phyloP scores from a whole-genome alignment of 2,797 vertebrate genomes.

The Gobio occitaniae region DNA sequence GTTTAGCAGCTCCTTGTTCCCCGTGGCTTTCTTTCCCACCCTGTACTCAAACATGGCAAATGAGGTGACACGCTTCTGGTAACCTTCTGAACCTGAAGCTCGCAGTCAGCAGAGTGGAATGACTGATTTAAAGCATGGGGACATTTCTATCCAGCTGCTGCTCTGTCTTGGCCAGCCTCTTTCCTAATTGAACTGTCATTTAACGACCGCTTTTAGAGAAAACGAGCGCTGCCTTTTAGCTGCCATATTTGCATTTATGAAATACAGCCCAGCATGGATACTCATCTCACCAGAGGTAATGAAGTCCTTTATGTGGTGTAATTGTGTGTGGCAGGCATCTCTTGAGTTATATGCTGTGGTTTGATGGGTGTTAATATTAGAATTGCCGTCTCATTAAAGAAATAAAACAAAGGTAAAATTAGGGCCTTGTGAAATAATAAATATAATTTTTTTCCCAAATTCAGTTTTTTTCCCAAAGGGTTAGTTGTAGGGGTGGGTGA shows the following conservation, averaged over 20 bases:
- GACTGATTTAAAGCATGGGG: slow-evolving; percentile 66
- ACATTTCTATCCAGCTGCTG: slow-evolving; percentile 63
- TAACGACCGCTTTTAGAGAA: slow-evolving; percentile 60
- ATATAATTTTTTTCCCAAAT: neutral
- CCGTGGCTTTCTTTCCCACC: neutral
- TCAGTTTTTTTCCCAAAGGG: too few relatives aligned
- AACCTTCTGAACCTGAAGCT: slow-evolving; percentile 18
- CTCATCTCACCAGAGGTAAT: slow-evolving; percentile 67
- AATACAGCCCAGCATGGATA: slow-evolving; percentile 58
- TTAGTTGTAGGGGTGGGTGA: too few relatives aligned
- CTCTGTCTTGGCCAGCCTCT: slow-evolving; percentile 48
- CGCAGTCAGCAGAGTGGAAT: neutral
- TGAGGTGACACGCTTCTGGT: slow-evolving; percentile 32
- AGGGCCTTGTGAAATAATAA: neutral
- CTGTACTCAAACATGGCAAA: slow-evolving; percentile 6
- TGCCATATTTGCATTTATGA: slow-evolving; percentile 65
- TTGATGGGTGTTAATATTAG: slow-evolving; percentile 57
- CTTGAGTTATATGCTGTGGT: slow-evolving; percentile 58
- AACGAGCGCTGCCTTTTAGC: slow-evolving; percentile 45
- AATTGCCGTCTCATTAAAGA: slow-evolving; percentile 60
- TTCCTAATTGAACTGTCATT: slow-evolving; percentile 68
- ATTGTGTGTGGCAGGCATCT: slow-evolving; percentile 62
- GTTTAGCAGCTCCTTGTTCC: slow-evolving; percentile 8
- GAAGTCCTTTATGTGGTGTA: slow-evolving; percentile 67
- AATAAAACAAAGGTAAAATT: slow-evolving; percentile 40